Evolutionary conservation across 2,888 invertebrate species (phyloP), one percentile per base, ranked within the genome.

Genomic region (Polyploca ridens): DNA sequence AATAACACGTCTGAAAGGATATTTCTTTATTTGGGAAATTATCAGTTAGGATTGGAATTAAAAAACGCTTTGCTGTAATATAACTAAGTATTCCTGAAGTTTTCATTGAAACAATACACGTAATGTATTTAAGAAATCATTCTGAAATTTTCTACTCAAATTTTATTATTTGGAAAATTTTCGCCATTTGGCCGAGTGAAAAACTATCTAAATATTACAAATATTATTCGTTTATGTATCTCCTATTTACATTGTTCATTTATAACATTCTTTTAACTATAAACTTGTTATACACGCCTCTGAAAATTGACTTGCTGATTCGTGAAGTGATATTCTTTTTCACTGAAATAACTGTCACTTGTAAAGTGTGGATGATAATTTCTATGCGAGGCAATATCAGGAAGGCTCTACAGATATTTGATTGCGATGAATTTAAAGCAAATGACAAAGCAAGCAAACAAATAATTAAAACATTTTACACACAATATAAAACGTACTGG

Each of bases 311-410:
- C 66, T 67, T 84, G 62, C 64, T 90, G 44, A 80, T 92, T 27
- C 82, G 77, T 3, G 91, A 93, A 84, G 83, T 86, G 4, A 84
- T 88, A 68, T 90, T 88, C 76, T 86, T 82, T 72, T 88, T 89
- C 63, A 87, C 84, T 38, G 87, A 86, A 81, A 72, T 89, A 44
- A 73, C 83, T 14, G 83, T 87, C 7, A 71, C 76, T 54, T 70
- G 77, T n/a, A 92, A 93, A 85, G 79, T 86, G 68, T 69, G 83
- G 16, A 89, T 85, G 78, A 74, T 91, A 14, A 58, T 90, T 35
- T 67, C 81, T 4, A 87, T 77, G 78, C 79, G 85, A 67, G 73
- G 83, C 35, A 76, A 86, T 74, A 77, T 93, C 62, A 62, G 82
- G 19, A 73, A 79, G 19, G 76, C 80, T 10, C 78, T 92, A n/a